Percentiles rank a stretch among this genome's conserved stretches.
Evolutionary conservation across 23 tunicate species (phyloP).

Genomic region (Botrylloides violaceus): DNA sequence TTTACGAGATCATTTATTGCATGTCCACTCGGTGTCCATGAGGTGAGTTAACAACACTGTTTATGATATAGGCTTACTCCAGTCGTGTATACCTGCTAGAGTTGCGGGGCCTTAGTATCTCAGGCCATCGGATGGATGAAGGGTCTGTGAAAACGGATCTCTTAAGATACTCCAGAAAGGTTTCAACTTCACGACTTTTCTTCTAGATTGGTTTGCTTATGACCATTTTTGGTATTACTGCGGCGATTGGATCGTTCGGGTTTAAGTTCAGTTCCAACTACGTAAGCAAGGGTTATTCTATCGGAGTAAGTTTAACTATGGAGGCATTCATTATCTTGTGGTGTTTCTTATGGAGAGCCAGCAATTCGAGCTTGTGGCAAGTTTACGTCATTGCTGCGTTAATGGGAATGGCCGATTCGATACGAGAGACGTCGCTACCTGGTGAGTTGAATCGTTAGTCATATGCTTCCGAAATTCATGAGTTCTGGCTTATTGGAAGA

Average conservation of each 20-base stretch:
- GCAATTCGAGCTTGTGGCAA: neutral
- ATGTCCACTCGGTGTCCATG: conserved; percentile 23
- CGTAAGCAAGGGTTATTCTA: neutral
- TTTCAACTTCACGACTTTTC: neutral
- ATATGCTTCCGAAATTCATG: neutral
- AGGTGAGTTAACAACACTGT: conserved; percentile 4
- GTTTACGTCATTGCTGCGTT: conserved; percentile 5
- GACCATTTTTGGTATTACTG: conserved; percentile 12
- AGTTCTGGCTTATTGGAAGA: neutral
- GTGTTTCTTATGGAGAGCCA: neutral
- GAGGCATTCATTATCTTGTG: neutral
- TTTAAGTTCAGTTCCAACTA: neutral
- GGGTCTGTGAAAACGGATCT: too few species aligned
- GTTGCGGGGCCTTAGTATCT: too few species aligned
- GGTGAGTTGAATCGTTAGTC: neutral
- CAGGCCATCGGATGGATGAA: too few species aligned
- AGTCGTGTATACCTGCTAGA: too few species aligned
- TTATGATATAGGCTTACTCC: neutral
- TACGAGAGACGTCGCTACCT: neutral
- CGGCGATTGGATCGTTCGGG: neutral
- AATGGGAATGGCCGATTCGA: conserved; percentile 8
- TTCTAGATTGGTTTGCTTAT: conserved; percentile 17
- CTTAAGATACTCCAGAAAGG: too few species aligned
- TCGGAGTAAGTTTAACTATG: neutral
- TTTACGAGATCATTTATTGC: conserved; percentile 37